Evolutionary conservation across 2,797 vertebrate species (phyloP).

Genomic region (Acridotheres tristis): DNA sequence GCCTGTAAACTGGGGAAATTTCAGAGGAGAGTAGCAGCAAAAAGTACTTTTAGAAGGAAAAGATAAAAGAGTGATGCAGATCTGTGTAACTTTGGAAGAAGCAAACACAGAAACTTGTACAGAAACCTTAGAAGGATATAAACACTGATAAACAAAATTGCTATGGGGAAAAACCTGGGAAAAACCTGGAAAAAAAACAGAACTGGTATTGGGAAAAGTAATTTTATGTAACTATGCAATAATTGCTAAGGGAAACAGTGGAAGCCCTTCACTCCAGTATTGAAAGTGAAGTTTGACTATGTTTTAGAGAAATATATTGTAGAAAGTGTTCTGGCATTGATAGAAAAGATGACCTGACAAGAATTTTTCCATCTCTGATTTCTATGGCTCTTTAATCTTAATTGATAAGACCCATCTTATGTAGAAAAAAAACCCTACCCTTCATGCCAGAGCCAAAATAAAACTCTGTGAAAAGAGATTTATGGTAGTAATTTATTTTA

Average conservation of each 20-base stretch:
- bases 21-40: neutral
- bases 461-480: slow-evolving; percentile 23
- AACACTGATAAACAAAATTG: neutral
- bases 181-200: neutral
- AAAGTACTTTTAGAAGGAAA: neutral
- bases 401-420: slow-evolving; percentile 11
- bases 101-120: neutral
- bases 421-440: neutral
- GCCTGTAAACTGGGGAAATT: neutral
- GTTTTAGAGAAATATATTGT: neutral
- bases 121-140: neutral
- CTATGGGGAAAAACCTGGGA: neutral
- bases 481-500: slow-evolving; percentile 55
- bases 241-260: neutral
- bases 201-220: neutral
- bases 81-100: neutral
- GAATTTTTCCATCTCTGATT: slow-evolving; percentile 28
- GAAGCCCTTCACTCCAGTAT: neutral
- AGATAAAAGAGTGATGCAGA: neutral
- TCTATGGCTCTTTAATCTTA: slow-evolving; percentile 16
- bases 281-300: slow-evolving; percentile 19
- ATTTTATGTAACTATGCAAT: neutral
- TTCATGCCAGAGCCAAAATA: slow-evolving; percentile 33
- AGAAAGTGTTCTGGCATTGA: slow-evolving; percentile 5
- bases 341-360: neutral